phyloP scores from a whole-genome alignment of 2,797 vertebrate species.

The Poeciliopsis presidionis region DNA sequence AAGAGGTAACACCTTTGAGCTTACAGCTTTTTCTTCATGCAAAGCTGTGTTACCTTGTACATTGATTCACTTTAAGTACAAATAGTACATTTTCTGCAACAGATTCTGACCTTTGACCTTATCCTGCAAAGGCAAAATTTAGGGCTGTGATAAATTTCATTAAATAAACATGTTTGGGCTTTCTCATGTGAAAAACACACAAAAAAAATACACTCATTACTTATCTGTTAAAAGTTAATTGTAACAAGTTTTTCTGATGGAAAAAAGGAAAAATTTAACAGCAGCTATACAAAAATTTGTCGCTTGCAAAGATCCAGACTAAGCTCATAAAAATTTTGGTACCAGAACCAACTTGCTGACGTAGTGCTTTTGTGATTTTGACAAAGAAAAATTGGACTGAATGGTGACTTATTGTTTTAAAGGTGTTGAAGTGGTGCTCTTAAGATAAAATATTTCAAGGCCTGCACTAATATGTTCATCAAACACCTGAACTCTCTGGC shows the following conservation, averaged over 20 bases:
- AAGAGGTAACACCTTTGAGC: not conserved
- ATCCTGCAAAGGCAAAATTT: not conserved
- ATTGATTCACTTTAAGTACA: not conserved
- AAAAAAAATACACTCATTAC: not conserved
- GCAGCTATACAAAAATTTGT: not conserved
- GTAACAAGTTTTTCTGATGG: not conserved
- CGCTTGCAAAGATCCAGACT: not conserved
- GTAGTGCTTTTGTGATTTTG: not conserved
- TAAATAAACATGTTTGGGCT: not conserved
- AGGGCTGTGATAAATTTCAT: not conserved
- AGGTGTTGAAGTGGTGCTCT: not conserved
- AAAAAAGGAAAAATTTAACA: too few relatives aligned
- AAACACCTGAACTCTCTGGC: not conserved
- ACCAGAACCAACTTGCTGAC: not conserved
- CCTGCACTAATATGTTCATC: not conserved
- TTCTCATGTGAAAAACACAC: not conserved
- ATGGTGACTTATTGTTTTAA: not conserved
- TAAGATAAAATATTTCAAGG: not conserved
- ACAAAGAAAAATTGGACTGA: not conserved
- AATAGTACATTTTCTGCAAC: not conserved
- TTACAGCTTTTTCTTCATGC: not conserved
- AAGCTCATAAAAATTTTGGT: not conserved
- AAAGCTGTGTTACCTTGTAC: not conserved
- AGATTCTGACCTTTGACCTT: not conserved
- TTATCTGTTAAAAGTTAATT: not conserved